These are phyloP conservation scores for Aromia moschata DNA, from an alignment of 2,888 invertebrate genomes.

Conservation along the genomic window DNA sequence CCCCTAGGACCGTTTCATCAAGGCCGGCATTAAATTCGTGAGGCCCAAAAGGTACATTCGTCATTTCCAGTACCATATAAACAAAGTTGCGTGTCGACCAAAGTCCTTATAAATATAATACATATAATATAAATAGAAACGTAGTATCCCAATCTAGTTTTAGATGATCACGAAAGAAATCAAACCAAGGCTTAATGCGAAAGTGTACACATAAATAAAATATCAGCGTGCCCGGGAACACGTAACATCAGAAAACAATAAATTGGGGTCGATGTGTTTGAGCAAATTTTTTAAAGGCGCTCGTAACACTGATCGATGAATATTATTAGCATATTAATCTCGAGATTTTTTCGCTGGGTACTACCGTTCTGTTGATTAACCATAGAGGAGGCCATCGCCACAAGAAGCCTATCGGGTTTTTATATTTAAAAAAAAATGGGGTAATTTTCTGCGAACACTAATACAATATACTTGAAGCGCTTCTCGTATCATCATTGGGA, in stretches of 20 bases:
- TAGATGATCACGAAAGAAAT: constrained; percentile 18
- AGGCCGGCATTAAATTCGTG: not conserved
- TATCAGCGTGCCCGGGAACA: not conserved
- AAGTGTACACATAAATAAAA: constrained; percentile 17
- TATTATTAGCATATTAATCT: no score
- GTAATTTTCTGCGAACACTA: no score
- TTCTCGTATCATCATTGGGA: no score
- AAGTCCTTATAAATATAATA: constrained; percentile 23
- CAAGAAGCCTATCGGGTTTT: no score
- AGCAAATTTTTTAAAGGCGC: not conserved
- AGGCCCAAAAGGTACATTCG: constrained; percentile 9
- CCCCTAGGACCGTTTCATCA: constrained; percentile 1
- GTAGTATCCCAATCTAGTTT: constrained; percentile 10
- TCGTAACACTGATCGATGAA: not conserved
- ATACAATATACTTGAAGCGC: no score
- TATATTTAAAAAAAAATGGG: no score
- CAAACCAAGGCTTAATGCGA: constrained; percentile 2
- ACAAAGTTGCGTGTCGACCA: constrained; percentile 21
- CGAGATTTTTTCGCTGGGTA: no score
- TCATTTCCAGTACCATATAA: constrained; percentile 5
- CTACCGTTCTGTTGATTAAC: no score
- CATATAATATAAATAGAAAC: constrained; percentile 23
- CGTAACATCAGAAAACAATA: constrained; percentile 17
- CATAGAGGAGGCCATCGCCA: no score
- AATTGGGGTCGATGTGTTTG: constrained; percentile 2